phyloP scores from a whole-genome alignment of 1,140 invertebrate species.

The Lysiphlebus fabarum region DNA sequence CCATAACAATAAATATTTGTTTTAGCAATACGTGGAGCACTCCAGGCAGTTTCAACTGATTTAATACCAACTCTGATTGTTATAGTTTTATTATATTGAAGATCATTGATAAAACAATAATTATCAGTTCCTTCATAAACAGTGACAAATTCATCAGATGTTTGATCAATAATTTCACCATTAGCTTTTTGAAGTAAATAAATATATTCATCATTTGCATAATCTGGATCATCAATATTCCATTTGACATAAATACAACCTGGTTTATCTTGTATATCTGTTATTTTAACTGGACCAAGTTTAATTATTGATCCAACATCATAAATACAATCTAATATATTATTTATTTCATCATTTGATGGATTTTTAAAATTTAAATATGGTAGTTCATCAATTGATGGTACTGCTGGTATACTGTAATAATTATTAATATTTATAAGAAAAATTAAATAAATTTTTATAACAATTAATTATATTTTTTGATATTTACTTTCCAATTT shows the following conservation, averaged over 20 bases:
- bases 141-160: conserved; percentile 28
- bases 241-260: conserved; percentile 33
- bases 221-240: conserved; percentile 34
- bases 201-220: conserved; percentile 29
- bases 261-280: conserved; percentile 32
- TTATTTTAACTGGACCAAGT: conserved; percentile 32
- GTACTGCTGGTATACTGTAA: conserved; percentile 31
- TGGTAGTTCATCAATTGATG: conserved; percentile 29
- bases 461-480: not conserved
- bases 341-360: conserved; percentile 17
- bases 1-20: conserved; percentile 30
- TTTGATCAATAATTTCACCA: conserved; percentile 27
- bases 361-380: conserved; percentile 28
- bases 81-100: conserved; percentile 27
- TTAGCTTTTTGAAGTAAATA: conserved; percentile 33
- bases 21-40: conserved; percentile 25
- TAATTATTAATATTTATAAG: conserved; percentile 9
- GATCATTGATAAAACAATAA: conserved; percentile 33
- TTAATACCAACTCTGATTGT: conserved; percentile 33
- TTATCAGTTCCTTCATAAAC: conserved; percentile 32
- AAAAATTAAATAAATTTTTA: conserved; percentile 4
- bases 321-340: conserved; percentile 24
- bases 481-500: conserved; percentile 19
- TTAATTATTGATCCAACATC: conserved; percentile 26
- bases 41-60: conserved; percentile 28